phyloP scores from a whole-genome alignment of 2,888 invertebrate genomes.

The Sturmia bella region DNA sequence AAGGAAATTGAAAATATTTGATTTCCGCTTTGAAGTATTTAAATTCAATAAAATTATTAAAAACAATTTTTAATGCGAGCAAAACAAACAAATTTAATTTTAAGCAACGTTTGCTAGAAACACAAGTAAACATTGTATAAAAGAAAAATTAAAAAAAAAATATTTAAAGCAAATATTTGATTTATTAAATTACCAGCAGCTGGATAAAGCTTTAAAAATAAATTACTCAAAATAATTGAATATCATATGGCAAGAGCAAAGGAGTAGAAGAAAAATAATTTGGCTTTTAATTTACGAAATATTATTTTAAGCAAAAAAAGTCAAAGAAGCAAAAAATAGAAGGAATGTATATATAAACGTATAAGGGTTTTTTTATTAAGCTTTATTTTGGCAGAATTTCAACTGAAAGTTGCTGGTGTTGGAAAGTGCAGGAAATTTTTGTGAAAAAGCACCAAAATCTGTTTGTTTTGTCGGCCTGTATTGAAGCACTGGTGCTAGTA shows the following conservation, averaged over 20 bases:
- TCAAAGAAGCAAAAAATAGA: neutral
- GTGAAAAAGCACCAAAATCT: too few species aligned
- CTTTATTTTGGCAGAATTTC: too few species aligned
- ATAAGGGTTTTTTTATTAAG: too few species aligned
- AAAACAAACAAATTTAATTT: slow-evolving; percentile 26
- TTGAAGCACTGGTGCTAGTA: too few species aligned
- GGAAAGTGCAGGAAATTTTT: too few species aligned
- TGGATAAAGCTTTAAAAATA: slow-evolving; percentile 1
- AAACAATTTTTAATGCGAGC: slow-evolving; percentile 20
- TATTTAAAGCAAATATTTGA: slow-evolving; percentile 29
- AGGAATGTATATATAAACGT: too few species aligned
- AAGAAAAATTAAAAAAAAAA: neutral
- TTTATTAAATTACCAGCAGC: slow-evolving; percentile 38
- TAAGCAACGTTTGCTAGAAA: neutral
- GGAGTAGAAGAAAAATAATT: neutral
- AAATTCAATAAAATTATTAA: slow-evolving; percentile 62
- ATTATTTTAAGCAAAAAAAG: neutral
- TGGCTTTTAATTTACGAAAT: neutral
- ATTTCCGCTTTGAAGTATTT: slow-evolving; percentile 57
- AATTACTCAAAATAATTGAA: slow-evolving; percentile 16
- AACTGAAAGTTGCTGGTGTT: too few species aligned
- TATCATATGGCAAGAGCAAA: slow-evolving; percentile 6
- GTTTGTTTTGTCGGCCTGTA: too few species aligned
- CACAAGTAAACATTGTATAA: neutral
- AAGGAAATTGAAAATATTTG: slow-evolving; percentile 65